Conservation (phyloP, 2,797 vertebrate genomes). For the Sylvia borin region DNA sequence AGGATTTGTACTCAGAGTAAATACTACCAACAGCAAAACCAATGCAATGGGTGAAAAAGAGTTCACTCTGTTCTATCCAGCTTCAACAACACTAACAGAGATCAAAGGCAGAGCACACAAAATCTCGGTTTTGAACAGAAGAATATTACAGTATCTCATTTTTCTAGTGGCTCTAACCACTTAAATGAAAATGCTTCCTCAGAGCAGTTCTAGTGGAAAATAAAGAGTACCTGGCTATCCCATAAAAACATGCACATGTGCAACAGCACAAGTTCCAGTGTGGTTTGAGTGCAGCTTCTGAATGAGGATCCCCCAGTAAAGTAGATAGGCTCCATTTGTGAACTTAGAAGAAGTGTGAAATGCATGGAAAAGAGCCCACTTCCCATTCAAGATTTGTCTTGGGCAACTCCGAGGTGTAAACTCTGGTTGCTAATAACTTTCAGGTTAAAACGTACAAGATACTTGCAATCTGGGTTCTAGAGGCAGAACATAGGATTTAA, state of each 20-base stretch:
- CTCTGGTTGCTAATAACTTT: not conserved
- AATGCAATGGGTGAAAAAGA: not conserved
- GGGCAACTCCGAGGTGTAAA: not conserved
- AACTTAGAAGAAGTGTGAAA: not conserved
- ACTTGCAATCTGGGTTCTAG: not conserved
- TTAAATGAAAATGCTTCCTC: not conserved
- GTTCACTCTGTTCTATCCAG: not conserved
- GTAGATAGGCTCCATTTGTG: not conserved
- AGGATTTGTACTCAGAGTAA: not conserved
- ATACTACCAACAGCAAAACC: constrained; percentile 32
- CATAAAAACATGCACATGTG: too few species aligned
- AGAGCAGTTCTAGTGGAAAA: not conserved
- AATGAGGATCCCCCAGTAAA: not conserved
- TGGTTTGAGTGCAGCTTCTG: not conserved
- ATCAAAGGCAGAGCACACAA: not conserved
- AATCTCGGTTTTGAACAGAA: not conserved
- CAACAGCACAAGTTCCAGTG: not conserved
- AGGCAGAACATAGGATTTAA: not conserved
- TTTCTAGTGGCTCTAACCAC: not conserved
- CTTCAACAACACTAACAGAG: not conserved
- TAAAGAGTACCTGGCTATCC: not conserved
- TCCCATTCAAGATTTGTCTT: not conserved
- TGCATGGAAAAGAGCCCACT: not conserved
- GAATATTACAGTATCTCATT: not conserved
- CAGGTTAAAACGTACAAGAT: not conserved